Conservation (phyloP, 92 coral and sea anemone species). For the Porites rus region DNA sequence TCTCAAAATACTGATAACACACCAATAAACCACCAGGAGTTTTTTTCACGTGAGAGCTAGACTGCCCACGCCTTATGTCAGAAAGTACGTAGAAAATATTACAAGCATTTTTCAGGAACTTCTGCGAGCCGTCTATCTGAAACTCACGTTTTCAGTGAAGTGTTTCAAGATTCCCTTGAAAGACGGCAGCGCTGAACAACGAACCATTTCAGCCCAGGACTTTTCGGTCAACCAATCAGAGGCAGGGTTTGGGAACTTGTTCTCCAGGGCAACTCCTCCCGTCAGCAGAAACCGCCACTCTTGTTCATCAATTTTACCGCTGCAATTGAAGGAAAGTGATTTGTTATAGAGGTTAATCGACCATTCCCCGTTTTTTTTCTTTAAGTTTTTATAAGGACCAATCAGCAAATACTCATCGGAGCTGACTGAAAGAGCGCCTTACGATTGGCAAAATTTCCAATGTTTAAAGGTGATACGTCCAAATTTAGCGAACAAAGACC, state of each 20-base stretch:
- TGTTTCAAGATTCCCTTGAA: conserved; percentile 87
- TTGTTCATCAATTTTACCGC: conserved; percentile 91
- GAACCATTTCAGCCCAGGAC: conserved; percentile 99
- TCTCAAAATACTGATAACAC: no score
- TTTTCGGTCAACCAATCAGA: conserved; percentile 95
- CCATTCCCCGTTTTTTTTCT: no score
- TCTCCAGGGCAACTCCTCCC: conserved; percentile 97
- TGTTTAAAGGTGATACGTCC: no score
- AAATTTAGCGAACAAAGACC: no score
- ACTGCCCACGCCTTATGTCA: background rate
- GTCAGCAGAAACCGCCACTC: conserved; percentile 98
- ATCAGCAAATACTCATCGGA: no score
- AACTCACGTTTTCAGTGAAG: conserved; percentile 88
- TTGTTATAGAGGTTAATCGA: no score
- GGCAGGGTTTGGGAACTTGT: conserved; percentile 93
- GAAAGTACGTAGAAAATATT: background rate
- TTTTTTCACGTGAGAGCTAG: no score
- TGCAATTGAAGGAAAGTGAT: conserved; percentile 11
- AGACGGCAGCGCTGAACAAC: conserved; percentile 86
- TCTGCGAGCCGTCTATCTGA: background rate
- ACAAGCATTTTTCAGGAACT: no score
- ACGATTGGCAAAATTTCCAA: no score
- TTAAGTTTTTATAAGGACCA: no score
- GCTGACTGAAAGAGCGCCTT: no score
- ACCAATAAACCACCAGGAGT: no score